These are phyloP conservation scores for Dicranocentrus wangi DNA, from an alignment of 2,888 invertebrate genomes.

Conservation along the genomic window DNA sequence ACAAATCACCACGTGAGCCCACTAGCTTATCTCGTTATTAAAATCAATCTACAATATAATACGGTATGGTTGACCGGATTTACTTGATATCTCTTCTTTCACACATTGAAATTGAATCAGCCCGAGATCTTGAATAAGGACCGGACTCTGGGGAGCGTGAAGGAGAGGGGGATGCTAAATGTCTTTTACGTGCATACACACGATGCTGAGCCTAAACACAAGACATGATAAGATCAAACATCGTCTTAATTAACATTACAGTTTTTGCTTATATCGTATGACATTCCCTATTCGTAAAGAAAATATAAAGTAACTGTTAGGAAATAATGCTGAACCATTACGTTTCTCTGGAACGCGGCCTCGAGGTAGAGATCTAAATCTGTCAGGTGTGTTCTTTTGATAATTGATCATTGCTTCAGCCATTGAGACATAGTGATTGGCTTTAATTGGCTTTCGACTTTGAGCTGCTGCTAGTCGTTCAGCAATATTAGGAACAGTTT, in stretches of 20 bases:
- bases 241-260: too few species aligned
- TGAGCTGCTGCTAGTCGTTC: slow-evolving; percentile 22
- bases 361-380: slow-evolving; percentile 76
- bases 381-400: slow-evolving; percentile 79
- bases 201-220: slow-evolving; percentile 24
- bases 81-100: not conserved
- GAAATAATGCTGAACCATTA: too few species aligned
- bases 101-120: slow-evolving; percentile 10
- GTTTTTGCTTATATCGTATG: too few species aligned
- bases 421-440: slow-evolving; percentile 77
- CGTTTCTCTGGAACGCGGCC: slow-evolving; percentile 49
- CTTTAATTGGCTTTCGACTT: slow-evolving; percentile 38
- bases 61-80: not conserved
- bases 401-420: slow-evolving; percentile 79
- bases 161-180: slow-evolving; percentile 28
- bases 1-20: too few species aligned
- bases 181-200: slow-evolving; percentile 5
- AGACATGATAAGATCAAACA: too few species aligned
- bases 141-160: slow-evolving; percentile 13
- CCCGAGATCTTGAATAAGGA: slow-evolving; percentile 12
- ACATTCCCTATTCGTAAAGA: too few species aligned
- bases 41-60: too few species aligned
- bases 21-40: too few species aligned
- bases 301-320: too few species aligned
- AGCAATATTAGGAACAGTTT: slow-evolving; percentile 2